Evolutionary conservation across 2,797 vertebrate genomes (phyloP), one percentile per base, ranked within the genome.

Genomic region (Cichlasoma orientale): DNA sequence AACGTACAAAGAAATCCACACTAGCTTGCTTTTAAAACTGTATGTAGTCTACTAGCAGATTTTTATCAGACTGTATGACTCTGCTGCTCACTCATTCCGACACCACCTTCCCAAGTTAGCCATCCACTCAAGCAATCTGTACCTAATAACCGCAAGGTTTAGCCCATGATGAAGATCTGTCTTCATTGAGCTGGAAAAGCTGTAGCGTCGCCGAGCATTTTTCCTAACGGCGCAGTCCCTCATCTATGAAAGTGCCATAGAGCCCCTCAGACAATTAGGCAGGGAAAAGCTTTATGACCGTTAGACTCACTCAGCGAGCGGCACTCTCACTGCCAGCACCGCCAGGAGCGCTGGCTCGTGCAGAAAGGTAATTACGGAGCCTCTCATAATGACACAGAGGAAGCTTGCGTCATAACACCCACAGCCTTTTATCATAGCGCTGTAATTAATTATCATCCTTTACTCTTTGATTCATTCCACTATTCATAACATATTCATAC

Each of bases 401-500:
- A 95, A 94, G 93, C 94, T 90, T 93, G 93, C 93, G 93, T 95
- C 95, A 95, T 95, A 95, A 94, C 93, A 95, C 93, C 87, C 94
- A 92, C 92, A 91, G 92, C 92, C 93, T 95, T 95, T 95, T 94
- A 94, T 94, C 94, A 91, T 77, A 73, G 90, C 88, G 89, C 91
- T 87, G 88, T 94, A 94, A 95, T 96, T 95, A 95, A 95, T 95
- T 95, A 96, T 94, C 94, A 90, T 94, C 92, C 91, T 92, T 94
- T 92, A 90, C 94, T 93, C 94, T 95, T 94, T 95, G 95, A 96
- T 95, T 95, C 95, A 95, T 95, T 93, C 90, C 90, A 85, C 90
- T 85, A 93, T 95, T 96, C 95, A 95, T 96, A 96, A 95, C 94
- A 94, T 96, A 95, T 96, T 96, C 95, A 96, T 95, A 94, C 92